Percentiles rank a stretch among this genome's conserved stretches.
phyloP scores from a whole-genome alignment of 2,113 vertebrate genomes.

The Euleptes europaea region DNA sequence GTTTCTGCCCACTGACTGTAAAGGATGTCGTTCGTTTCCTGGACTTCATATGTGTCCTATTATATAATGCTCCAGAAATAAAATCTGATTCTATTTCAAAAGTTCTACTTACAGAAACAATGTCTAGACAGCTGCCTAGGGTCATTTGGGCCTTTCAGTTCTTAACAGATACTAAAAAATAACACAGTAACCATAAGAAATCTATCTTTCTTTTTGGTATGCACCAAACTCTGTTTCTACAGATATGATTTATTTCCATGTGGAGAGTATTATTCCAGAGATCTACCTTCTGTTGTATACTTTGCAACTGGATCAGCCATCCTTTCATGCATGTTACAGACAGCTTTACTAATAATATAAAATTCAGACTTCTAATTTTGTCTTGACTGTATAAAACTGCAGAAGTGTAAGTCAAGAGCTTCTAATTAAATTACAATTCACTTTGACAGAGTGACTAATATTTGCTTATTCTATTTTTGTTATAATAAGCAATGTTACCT shows the following conservation, averaged over 20 bases:
- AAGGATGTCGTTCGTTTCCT: neutral
- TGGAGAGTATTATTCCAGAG: neutral
- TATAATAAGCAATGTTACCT: constrained; percentile 6
- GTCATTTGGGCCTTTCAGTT: neutral
- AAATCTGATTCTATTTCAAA: neutral
- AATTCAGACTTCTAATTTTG: neutral
- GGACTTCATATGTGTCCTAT: neutral
- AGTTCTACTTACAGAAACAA: neutral
- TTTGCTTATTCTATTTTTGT: constrained; percentile 8
- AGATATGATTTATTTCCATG: neutral
- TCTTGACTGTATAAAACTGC: neutral
- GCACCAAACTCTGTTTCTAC: neutral
- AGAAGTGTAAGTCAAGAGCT: neutral
- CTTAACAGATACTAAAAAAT: too few relatives aligned
- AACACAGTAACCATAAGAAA: neutral
- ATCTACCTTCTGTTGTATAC: neutral
- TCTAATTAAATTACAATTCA: constrained; percentile 23
- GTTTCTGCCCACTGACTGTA: neutral
- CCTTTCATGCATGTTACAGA: neutral
- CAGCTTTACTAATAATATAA: neutral
- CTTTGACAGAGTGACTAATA: constrained; percentile 5
- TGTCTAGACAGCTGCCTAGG: neutral
- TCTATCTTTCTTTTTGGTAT: neutral
- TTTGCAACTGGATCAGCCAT: neutral
- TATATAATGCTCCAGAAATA: neutral